These are phyloP conservation scores for Oryzias celebensis DNA, from an alignment of 2,113 vertebrate genomes.

Conservation along the genomic window DNA sequence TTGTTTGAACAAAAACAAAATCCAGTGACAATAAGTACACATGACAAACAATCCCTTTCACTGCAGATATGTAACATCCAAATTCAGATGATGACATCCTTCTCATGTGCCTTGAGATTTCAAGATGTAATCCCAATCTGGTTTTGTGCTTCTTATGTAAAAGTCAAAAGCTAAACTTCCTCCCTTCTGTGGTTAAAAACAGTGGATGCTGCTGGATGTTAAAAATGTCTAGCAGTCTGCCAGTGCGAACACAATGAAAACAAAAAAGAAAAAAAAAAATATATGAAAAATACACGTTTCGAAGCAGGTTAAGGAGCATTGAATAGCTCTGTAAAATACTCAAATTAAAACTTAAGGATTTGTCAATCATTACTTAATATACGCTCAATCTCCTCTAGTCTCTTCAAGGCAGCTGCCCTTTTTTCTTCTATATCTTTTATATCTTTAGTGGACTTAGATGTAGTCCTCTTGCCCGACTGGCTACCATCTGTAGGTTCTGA, in stretches of 20 bases:
- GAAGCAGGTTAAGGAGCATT: constrained; percentile 17
- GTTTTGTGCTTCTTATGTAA: constrained; percentile 52
- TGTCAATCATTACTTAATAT: constrained; percentile 93
- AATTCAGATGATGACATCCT: constrained; percentile 12
- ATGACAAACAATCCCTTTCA: constrained; percentile 25
- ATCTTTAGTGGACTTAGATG: constrained; percentile 88
- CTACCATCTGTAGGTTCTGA: constrained; percentile 75
- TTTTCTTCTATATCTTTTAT: constrained; percentile 97
- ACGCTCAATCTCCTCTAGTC: constrained; percentile 97
- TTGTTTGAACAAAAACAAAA: constrained; percentile 9
- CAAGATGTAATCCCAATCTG: constrained; percentile 37
- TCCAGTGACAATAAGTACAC: constrained; percentile 68
- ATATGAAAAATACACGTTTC: constrained; percentile 24
- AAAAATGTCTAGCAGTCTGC: neutral
- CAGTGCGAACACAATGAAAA: constrained; percentile 15
- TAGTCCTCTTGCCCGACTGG: constrained; percentile 78
- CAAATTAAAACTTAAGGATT: constrained; percentile 34
- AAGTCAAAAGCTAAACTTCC: constrained; percentile 36
- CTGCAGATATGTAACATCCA: constrained; percentile 27
- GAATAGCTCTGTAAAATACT: constrained; percentile 64
- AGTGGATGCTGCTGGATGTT: neutral
- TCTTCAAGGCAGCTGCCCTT: constrained; percentile 93
- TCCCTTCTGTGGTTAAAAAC: constrained; percentile 43
- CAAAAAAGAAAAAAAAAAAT: constrained; percentile 15
- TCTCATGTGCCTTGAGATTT: neutral